Conservation (phyloP, 35 echinoderm and acorn worm species). For the Ptychodera flava region DNA sequence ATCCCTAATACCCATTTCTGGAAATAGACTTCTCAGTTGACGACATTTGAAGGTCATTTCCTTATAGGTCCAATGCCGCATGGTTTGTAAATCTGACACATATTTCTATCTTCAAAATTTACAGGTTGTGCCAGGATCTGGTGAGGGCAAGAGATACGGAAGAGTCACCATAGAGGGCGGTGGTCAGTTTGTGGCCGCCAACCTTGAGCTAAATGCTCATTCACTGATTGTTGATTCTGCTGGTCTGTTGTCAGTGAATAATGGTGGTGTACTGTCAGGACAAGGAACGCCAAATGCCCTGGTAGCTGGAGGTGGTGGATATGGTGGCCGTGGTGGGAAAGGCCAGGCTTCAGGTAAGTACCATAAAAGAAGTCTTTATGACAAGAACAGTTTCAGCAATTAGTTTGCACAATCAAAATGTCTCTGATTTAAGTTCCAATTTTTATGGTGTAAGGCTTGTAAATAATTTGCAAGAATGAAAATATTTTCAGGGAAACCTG, state of each 20-base stretch:
- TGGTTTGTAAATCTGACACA: too few relatives aligned
- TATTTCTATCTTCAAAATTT: background rate
- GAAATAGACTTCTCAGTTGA: too few relatives aligned
- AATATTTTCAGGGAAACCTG: too few relatives aligned
- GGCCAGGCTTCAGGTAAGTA: constrained; percentile 41
- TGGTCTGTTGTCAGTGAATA: constrained; percentile 45
- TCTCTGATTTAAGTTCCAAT: too few relatives aligned
- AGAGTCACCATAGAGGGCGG: constrained; percentile 71
- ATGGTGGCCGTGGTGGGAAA: constrained; percentile 67
- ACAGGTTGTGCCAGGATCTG: constrained; percentile 39
- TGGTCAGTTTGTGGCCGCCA: constrained; percentile 39
- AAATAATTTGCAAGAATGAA: too few relatives aligned
- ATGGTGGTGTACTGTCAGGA: constrained; percentile 40
- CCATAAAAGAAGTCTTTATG: too few relatives aligned
- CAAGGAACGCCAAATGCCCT: constrained; percentile 31
- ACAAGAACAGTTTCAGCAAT: too few relatives aligned
- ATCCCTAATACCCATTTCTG: too few relatives aligned
- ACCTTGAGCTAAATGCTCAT: constrained; percentile 43
- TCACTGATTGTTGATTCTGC: constrained; percentile 45
- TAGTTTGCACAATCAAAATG: too few relatives aligned
- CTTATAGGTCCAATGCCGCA: too few relatives aligned
- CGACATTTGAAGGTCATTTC: too few relatives aligned
- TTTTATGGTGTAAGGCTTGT: too few relatives aligned
- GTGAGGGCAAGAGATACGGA: constrained; percentile 66
- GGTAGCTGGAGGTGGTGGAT: constrained; percentile 52